Evolutionary conservation across 2,888 invertebrate species (phyloP), one percentile per base, ranked within the genome.

Genomic region (Xestia rhomboidea): DNA sequence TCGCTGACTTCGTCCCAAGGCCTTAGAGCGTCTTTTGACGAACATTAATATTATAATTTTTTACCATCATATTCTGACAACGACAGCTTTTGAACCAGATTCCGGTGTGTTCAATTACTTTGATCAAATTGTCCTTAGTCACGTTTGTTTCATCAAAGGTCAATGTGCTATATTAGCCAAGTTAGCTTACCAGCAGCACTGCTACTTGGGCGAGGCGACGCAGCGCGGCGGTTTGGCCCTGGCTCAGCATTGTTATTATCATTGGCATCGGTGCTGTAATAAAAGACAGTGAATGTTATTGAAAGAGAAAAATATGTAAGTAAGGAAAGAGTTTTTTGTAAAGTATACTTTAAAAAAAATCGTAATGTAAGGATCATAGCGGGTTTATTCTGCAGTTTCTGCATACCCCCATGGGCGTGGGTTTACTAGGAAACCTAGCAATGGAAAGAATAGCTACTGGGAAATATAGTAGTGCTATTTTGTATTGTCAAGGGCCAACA

Each of bases 191-290:
- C 94, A 68, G 92, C 91, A 6, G 90, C 91, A 57, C 95, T 95
- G 85, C 95, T 91, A 8, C 95, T 91, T 0, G 95, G 95, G 0
- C 94, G 91, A 0, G 96, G 96, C 0, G 95, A 95, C 4, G 89
- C 83, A 0, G 95, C 91, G 3, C 95, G 93, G 3, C 93, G 92
- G 18, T 90, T 90, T 0, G 90, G 68, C 0, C 77, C 87, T 3
- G 90, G 87, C 4, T 92, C 87, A 7, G 91, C 87, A 2, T 74
- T 73, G 49, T 91, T 92, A 38, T 87, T 84, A n/a, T 91, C 92
- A 46, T 81, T 84, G 3, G 84, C 85, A 24, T 93, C 94, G 44
- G 92, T 94, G 88, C 30, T 84, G 84, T 73, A 77, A 79, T 10
- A 78, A 30, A 30, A 30, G 69, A 49, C 11, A 66, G 15, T 44